These are phyloP conservation scores for Morpho achilles DNA, from an alignment of 2,888 invertebrate species.

Conservation along the genomic window DNA sequence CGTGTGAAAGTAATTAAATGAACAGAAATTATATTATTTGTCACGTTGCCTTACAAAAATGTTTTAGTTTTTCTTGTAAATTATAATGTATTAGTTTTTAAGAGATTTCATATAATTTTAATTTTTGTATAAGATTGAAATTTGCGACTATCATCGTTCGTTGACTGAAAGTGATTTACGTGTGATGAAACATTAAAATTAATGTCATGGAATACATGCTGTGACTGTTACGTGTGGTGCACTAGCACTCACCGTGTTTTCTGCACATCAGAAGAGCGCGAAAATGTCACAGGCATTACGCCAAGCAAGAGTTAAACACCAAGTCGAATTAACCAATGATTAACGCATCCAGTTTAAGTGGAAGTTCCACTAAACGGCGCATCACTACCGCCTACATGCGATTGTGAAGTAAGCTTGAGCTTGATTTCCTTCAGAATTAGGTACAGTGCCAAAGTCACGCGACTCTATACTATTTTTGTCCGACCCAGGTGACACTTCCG, in stretches of 20 bases:
- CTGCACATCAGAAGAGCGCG: slow-evolving; percentile 45
- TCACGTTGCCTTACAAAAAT: too few species aligned
- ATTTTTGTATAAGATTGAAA: too few species aligned
- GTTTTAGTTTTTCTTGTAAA: too few species aligned
- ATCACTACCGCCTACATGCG: slow-evolving; percentile 19
- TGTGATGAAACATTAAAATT: neutral
- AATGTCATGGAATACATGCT: slow-evolving; percentile 1
- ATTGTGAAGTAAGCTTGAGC: slow-evolving; percentile 23
- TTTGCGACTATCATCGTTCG: too few species aligned
- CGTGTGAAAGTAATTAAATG: too few species aligned
- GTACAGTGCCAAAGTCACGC: slow-evolving; percentile 49
- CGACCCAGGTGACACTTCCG: slow-evolving; percentile 34
- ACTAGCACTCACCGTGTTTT: slow-evolving; percentile 44
- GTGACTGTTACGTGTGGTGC: slow-evolving; percentile 15
- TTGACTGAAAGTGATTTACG: too few species aligned
- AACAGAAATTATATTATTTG: too few species aligned
- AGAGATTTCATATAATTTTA: too few species aligned
- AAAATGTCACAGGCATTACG: slow-evolving; percentile 51
- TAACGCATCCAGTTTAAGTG: slow-evolving; percentile 2
- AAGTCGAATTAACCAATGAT: neutral
- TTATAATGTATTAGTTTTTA: too few species aligned
- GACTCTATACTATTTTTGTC: slow-evolving; percentile 27
- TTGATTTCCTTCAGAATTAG: slow-evolving; percentile 25
- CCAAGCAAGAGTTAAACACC: slow-evolving; percentile 7
- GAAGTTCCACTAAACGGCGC: slow-evolving; percentile 15